Conservation (phyloP, 2,888 invertebrate genomes). For the Pemphredon lugubris region DNA sequence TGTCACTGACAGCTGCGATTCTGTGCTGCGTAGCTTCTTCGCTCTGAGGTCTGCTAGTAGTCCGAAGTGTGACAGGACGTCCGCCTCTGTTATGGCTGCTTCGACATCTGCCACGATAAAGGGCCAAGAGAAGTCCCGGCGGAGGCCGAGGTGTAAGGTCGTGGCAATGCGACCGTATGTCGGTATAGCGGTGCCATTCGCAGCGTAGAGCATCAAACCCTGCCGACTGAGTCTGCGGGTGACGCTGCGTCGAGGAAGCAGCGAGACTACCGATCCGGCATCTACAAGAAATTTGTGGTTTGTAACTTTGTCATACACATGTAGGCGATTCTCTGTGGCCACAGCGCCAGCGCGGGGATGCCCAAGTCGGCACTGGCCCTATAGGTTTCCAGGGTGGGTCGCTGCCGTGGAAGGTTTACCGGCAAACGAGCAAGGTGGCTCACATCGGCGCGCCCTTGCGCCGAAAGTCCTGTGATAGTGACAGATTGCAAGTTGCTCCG, state of each 20-base stretch:
- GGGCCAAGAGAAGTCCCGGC: slow-evolving; percentile 23
- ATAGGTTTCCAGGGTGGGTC: slow-evolving; percentile 28
- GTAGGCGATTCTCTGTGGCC: slow-evolving; percentile 24
- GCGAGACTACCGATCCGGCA: slow-evolving; percentile 29
- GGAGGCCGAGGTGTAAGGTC: slow-evolving; percentile 38
- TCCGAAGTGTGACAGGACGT: too few relatives aligned
- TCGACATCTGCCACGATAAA: slow-evolving; percentile 39
- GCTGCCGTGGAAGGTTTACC: too few relatives aligned
- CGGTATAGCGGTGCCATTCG: slow-evolving; percentile 35
- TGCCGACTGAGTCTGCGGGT: neutral
- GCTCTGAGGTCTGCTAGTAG: too few relatives aligned
- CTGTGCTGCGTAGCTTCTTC: too few relatives aligned
- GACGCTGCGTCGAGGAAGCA: neutral
- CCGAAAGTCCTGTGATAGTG: too few relatives aligned
- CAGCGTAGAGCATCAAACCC: slow-evolving; percentile 17
- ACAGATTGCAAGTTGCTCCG: too few relatives aligned
- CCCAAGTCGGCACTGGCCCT: slow-evolving; percentile 24
- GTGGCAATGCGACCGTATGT: slow-evolving; percentile 25
- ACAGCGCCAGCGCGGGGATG: neutral
- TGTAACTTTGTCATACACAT: slow-evolving; percentile 24
- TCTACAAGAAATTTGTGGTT: slow-evolving; percentile 45
- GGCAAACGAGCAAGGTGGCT: slow-evolving; percentile 4
- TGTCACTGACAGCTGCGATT: too few relatives aligned
- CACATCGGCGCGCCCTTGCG: slow-evolving; percentile 27
- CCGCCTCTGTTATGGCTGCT: too few relatives aligned